A percentile compares a stretch with the other conserved stretches of the same genome.
These are phyloP conservation scores for Enteromius paludinosus DNA, from an alignment of 2,797 vertebrate species.

Conservation along the genomic window DNA sequence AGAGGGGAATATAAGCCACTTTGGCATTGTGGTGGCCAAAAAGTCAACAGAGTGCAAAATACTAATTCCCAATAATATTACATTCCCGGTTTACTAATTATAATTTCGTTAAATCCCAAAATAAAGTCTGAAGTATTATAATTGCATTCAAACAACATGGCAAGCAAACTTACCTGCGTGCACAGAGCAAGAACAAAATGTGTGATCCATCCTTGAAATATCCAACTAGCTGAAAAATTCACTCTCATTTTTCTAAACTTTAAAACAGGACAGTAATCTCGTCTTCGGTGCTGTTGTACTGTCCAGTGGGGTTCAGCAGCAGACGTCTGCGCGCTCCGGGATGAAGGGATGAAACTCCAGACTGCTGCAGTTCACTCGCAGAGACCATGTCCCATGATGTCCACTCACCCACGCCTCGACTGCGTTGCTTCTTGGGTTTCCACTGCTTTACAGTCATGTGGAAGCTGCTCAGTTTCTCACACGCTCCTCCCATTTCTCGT, in stretches of 20 bases:
- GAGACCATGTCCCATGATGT: constrained; percentile 48
- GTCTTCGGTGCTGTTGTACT: not conserved
- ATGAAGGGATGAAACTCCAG: constrained; percentile 18
- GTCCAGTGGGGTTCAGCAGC: constrained; percentile 9
- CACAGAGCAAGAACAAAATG: constrained; percentile 69
- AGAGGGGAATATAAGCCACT: constrained; percentile 19
- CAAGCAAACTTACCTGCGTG: constrained; percentile 74
- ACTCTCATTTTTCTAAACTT: constrained; percentile 72
- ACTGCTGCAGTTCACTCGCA: constrained; percentile 41
- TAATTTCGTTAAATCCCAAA: not conserved
- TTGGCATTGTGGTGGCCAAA: constrained; percentile 37
- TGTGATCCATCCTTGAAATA: constrained; percentile 79
- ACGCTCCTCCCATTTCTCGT: constrained; percentile 52
- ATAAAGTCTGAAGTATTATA: not conserved
- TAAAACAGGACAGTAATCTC: not conserved
- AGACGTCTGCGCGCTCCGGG: not conserved
- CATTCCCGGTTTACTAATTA: not conserved
- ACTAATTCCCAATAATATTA: not conserved
- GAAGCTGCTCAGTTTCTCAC: constrained; percentile 1
- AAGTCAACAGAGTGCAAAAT: constrained; percentile 22
- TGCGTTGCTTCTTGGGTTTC: constrained; percentile 27
- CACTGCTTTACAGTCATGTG: constrained; percentile 26
- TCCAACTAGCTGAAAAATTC: constrained; percentile 74
- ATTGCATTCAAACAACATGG: not conserved
- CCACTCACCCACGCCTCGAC: constrained; percentile 52